A percentile compares a stretch with the other conserved stretches of the same genome.
These are phyloP conservation scores for Bucorvus abyssinicus DNA, from an alignment of 2,797 vertebrate species.

Conservation along the genomic window DNA sequence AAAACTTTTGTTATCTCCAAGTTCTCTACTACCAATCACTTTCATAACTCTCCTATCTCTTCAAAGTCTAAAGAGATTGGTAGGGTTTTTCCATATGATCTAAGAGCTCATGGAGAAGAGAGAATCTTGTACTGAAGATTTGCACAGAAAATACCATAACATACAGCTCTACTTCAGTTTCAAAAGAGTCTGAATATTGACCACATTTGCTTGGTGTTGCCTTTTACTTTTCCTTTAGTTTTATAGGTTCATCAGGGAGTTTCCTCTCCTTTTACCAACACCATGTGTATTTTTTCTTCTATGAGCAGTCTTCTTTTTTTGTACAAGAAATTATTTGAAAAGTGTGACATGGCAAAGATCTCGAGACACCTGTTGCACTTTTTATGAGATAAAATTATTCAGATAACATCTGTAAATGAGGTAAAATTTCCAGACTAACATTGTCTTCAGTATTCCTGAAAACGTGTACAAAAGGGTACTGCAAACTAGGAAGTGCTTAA, in stretches of 20 bases:
- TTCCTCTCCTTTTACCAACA: background rate
- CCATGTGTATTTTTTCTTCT: background rate
- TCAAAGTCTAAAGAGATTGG: background rate
- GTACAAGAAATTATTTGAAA: background rate
- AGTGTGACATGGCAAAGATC: background rate
- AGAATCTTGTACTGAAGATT: background rate
- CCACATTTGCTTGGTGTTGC: background rate
- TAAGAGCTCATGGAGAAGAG: background rate
- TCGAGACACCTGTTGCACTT: background rate
- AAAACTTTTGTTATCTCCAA: background rate
- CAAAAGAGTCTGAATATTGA: background rate
- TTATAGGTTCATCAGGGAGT: background rate
- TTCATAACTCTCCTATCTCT: background rate
- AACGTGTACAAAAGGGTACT: background rate
- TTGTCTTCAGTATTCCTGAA: background rate
- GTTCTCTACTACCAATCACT: background rate
- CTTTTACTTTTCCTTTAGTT: background rate
- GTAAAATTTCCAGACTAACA: background rate
- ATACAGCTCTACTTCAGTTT: background rate
- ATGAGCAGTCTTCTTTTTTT: background rate
- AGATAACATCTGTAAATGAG: background rate
- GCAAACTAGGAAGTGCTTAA: background rate
- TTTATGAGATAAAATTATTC: background rate
- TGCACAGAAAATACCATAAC: background rate
- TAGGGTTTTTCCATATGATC: background rate